Conservation (phyloP, 2,113 vertebrate species). For the Dicaeum eximium region DNA sequence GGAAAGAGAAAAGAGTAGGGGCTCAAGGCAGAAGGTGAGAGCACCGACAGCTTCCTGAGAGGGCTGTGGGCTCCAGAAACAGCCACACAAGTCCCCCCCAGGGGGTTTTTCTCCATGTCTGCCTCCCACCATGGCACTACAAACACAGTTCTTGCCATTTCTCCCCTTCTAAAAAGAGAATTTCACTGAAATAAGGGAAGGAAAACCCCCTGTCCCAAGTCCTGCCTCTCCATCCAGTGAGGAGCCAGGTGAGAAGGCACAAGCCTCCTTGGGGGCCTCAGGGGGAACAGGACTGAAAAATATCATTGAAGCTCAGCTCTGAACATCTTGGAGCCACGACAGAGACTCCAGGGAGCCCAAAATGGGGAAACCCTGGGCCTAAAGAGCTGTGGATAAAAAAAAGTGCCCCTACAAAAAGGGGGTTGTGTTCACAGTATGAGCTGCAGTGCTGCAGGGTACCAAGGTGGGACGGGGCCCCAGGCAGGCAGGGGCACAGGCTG, state of each 20-base stretch:
- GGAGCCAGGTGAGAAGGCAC: neutral
- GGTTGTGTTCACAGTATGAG: conserved; percentile 59
- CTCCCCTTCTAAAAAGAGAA: neutral
- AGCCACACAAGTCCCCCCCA: neutral
- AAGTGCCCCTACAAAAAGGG: conserved; percentile 21
- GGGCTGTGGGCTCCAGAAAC: neutral
- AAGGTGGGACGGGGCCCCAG: accelerated
- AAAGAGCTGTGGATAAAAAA: neutral
- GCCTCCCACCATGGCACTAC: neutral
- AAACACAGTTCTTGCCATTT: accelerated
- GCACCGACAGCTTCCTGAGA: neutral
- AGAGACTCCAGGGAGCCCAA: neutral
- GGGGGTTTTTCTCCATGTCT: neutral
- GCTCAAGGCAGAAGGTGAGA: neutral
- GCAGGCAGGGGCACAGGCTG: neutral
- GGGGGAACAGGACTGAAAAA: neutral
- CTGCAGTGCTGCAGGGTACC: neutral
- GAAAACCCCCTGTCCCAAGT: neutral
- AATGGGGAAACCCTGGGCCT: neutral
- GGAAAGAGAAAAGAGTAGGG: neutral
- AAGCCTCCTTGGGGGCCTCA: neutral
- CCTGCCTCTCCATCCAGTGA: neutral
- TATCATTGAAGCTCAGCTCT: neutral
- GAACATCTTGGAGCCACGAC: neutral
- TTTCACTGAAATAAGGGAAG: neutral